Conservation (phyloP, 2,113 vertebrate genomes). For the Bufo gargarizans region DNA sequence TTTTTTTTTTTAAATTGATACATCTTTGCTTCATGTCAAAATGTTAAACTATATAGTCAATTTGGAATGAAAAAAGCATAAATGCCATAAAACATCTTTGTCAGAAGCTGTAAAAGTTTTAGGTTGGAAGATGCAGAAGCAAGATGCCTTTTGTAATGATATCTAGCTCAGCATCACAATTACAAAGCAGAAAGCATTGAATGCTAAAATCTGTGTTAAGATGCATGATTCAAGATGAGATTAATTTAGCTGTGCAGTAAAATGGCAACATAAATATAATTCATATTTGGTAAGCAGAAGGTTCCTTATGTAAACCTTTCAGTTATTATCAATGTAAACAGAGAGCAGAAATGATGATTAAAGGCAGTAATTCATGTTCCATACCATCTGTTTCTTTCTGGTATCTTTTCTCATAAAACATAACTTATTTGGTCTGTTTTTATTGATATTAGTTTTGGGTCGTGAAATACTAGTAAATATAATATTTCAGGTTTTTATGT, state of each 20-base stretch:
- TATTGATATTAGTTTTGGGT: not conserved
- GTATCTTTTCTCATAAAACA: not conserved
- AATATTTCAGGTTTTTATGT: not conserved
- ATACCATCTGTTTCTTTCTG: conserved; percentile 46
- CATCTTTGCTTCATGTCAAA: conserved; percentile 45
- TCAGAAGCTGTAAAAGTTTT: conserved; percentile 43
- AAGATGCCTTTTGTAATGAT: conserved; percentile 52
- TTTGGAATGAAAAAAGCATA: conserved; percentile 24
- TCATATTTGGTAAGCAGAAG: conserved; percentile 51
- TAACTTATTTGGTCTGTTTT: conserved; percentile 13
- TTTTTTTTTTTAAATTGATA: conserved; percentile 52
- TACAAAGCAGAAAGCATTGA: not conserved
- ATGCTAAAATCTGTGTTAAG: conserved; percentile 19
- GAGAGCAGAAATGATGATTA: conserved; percentile 46
- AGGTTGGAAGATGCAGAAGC: conserved; percentile 47
- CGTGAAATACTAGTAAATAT: not conserved
- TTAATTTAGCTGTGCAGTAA: conserved; percentile 45
- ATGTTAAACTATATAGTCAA: conserved; percentile 43
- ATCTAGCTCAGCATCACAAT: conserved; percentile 50
- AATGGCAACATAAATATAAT: conserved; percentile 47
- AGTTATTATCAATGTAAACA: conserved; percentile 54
- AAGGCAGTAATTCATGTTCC: conserved; percentile 47
- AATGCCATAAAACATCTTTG: conserved; percentile 51
- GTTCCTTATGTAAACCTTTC: conserved; percentile 50
- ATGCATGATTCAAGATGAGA: conserved; percentile 38